Evolutionary conservation across 2,113 vertebrate species (phyloP), one percentile per base, ranked within the genome.

Genomic region (Gallinago undulata): DNA sequence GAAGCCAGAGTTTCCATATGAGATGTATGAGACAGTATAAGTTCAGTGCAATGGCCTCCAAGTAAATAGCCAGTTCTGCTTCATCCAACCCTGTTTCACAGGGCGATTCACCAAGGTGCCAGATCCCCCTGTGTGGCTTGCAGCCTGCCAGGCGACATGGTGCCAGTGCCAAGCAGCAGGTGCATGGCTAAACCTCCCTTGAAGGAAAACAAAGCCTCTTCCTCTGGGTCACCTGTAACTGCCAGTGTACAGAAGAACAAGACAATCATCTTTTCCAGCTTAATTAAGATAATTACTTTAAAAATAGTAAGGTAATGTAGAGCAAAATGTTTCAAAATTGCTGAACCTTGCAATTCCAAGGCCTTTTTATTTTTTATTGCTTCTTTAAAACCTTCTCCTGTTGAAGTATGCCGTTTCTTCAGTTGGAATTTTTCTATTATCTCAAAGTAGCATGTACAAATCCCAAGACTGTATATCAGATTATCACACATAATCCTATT

Each of bases 21-120:
- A 25, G 15, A 18, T 7, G 2, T 5, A 3, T 0, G 4, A 25
- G 15, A 15, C 5, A 17, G 11, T 2, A 4, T 1, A 13, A 62
- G 39, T 17, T 45, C 51, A 37, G 66, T 5, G 21, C 41, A 66
- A 33, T 0, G 16, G 28, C 6, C 55, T 30, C 28, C 35, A 51
- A 43, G 13, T 3, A 24, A 31, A 25, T 0, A 31, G 51, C 24
- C 13, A 14, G 48, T 3, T 5, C 57, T 72, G 35, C 41, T 37
- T 24, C n/a, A 11, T 2, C n/a, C 51, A 28, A 37, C n/a, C 24
- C n/a, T 11, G 30, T 19, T 33, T 33, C 0, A 1, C 10, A 4
- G 13, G 9, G 18, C 5, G 37, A 25, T 5, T 55, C 39, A 10
- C 18, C 31, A 15, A 5, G 11, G 19, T 9, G 48, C 27, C 35